phyloP scores from a whole-genome alignment of 2,113 vertebrate genomes.

The Oreochromis tanganicae region DNA sequence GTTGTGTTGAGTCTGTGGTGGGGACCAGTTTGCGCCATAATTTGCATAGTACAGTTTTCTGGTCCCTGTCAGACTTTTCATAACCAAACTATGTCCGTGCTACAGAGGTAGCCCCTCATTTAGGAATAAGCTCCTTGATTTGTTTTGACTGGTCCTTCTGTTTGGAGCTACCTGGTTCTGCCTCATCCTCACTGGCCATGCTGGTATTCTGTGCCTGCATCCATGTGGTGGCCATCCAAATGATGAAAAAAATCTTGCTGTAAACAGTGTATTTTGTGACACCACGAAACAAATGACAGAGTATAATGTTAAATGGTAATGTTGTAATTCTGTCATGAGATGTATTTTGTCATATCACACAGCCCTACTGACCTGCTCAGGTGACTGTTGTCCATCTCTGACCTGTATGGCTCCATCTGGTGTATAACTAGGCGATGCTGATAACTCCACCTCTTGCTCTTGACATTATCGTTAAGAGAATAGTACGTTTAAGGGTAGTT shows the following conservation, averaged over 20 bases:
- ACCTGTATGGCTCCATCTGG: background rate
- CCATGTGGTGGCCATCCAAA: background rate
- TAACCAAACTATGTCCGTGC: no score
- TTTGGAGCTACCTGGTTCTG: no score
- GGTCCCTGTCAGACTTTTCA: no score
- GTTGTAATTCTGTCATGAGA: background rate
- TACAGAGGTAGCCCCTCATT: no score
- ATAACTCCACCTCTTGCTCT: background rate
- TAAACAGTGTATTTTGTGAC: rapidly evolving
- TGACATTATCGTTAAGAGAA: background rate
- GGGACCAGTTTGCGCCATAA: no score
- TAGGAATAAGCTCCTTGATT: no score
- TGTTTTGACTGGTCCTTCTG: no score
- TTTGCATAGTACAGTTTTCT: no score
- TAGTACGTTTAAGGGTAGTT: background rate
- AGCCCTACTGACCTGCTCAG: background rate
- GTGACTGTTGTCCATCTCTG: background rate
- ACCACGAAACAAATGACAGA: background rate
- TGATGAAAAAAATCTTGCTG: rapidly evolving
- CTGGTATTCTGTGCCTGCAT: background rate
- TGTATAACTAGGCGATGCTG: background rate
- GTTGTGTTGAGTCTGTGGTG: no score
- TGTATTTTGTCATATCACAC: background rate
- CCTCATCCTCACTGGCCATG: background rate
- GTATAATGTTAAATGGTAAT: background rate